Evolutionary conservation across 2,888 invertebrate species (phyloP), one percentile per base, ranked within the genome.

Genomic region (Ochropleura plecta): DNA sequence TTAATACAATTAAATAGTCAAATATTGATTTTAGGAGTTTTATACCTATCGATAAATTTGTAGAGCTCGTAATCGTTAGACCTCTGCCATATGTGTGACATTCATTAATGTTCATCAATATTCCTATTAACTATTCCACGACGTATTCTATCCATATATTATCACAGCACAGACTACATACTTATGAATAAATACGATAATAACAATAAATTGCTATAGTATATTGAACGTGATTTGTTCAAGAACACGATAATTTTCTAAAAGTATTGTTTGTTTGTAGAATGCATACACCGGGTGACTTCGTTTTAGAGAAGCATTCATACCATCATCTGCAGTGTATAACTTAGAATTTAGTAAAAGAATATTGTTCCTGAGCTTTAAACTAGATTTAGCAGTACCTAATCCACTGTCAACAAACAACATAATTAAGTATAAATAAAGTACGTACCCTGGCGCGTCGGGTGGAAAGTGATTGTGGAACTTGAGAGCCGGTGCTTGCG

Each of bases 381-480:
- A 59, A 57, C 0, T 40, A 59, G 16, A 8, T 40, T 14, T 7
- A 40, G 18, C 59, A 42, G 18, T 42, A 9, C 16, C 9, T 14
- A 40, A 59, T 40, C 12, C 30, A n/a, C 55, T 12, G 12, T 18
- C 18, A 40, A 40, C 5, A 59, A 30, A 8, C 9, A 4, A 8
- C 18, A 60, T 10, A 10, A 8, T n/a, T 42, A 18, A 1, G 18
- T 18, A 57, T 42, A 16, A 73, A 16, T 48, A 88, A 14, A 60
- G 88, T 92, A 97, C 97, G 97, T 96, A 98, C 97, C 97, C 97
- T 92, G 98, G 97, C 92, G 98, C 97, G 93, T 99, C 98, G 81
- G 98, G 98, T 90, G 98, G 98, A 96, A 98, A 99, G 93, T 98
- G 98, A 94, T 99, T 98, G 97, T 99, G 99, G 95, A 99, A 99